Conservation (phyloP, 23 tunicate species). For the Halocynthia roretzi region DNA sequence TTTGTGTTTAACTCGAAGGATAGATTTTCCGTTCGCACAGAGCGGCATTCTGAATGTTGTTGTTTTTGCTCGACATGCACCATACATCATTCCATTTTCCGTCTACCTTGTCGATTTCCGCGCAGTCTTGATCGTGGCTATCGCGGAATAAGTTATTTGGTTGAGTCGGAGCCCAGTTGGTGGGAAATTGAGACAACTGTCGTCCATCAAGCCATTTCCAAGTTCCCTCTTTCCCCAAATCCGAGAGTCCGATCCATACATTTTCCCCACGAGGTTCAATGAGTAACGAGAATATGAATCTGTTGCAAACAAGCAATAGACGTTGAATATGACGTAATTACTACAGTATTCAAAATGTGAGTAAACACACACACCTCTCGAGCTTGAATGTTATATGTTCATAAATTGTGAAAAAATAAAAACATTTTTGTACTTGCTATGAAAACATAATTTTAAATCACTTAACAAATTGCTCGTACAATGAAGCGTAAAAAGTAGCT, state of each 20-base stretch:
- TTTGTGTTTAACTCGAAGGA: too few relatives aligned
- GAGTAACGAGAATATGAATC: conserved; percentile 1
- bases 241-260: conserved; percentile 3
- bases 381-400: background rate
- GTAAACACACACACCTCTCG: background rate
- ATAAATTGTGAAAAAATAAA: background rate
- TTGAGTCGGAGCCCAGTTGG: background rate
- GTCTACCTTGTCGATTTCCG: background rate
- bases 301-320: background rate
- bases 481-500: background rate
- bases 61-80: background rate
- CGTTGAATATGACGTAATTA: background rate
- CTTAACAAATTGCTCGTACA: background rate
- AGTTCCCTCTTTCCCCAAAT: background rate
- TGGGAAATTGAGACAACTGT: background rate
- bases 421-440: background rate
- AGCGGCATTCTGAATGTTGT: background rate
- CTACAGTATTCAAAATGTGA: background rate
- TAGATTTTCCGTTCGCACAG: conserved; percentile 5
- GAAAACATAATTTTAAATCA: too few relatives aligned
- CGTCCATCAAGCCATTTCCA: conserved; percentile 15
- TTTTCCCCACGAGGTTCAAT: conserved; percentile 1
- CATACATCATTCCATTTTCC: conserved; percentile 14
- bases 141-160: background rate
- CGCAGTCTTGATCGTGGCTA: background rate